Evolutionary conservation across 2,888 invertebrate genomes (phyloP).

Genomic region (Agriopis aurantiaria): DNA sequence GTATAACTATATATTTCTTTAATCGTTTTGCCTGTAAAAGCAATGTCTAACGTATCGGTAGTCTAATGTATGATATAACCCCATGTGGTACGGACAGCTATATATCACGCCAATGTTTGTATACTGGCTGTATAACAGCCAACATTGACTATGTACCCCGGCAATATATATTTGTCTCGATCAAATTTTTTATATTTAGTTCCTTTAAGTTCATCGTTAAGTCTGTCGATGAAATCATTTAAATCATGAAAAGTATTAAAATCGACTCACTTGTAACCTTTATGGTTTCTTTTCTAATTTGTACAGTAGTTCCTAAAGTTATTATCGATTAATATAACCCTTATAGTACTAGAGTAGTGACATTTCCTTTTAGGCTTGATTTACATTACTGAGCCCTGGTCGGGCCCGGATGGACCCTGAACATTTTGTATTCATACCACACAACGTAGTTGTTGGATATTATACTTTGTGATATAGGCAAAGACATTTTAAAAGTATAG

Average conservation of each 20-base stretch:
- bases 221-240: slow-evolving; percentile 59
- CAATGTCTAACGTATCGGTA: slow-evolving; percentile 70
- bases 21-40: slow-evolving; percentile 75
- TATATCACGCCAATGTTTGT: slow-evolving; percentile 47
- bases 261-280: slow-evolving; percentile 63
- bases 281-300: slow-evolving; percentile 65
- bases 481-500: too few species aligned
- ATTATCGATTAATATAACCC: slow-evolving; percentile 83
- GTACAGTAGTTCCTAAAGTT: slow-evolving; percentile 85
- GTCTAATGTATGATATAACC: slow-evolving; percentile 58
- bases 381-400: not conserved
- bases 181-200: slow-evolving; percentile 49
- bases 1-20: slow-evolving; percentile 74
- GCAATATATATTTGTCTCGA: slow-evolving; percentile 39
- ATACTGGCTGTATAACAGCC: slow-evolving; percentile 72
- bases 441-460: too few species aligned
- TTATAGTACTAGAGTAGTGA: slow-evolving; percentile 74
- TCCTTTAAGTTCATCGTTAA: slow-evolving; percentile 37
- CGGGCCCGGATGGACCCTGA: not conserved
- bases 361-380: slow-evolving; percentile 54
- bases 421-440: not conserved
- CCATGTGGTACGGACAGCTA: slow-evolving; percentile 64
- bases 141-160: slow-evolving; percentile 48
- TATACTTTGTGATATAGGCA: too few species aligned
- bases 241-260: slow-evolving; percentile 62